Base-by-base conservation (phyloP, 2,888 invertebrate genomes). In the Iselma pallidipennis region DNA sequence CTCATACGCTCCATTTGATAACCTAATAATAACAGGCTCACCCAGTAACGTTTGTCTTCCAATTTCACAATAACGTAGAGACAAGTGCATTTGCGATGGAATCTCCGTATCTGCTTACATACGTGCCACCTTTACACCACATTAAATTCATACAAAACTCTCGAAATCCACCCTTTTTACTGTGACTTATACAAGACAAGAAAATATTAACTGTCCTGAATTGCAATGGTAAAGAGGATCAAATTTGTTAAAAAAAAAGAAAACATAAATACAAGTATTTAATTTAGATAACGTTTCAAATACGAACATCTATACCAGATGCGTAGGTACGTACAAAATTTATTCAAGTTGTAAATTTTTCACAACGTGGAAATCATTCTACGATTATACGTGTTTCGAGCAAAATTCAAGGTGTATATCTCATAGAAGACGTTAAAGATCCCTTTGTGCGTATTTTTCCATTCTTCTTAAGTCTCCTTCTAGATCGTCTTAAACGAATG, bases 1-100 rank as follows among this genome's bases (percentile, higher is more conserved):
- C 63, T 58, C 55, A 57, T 65, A 64, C 59, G 50, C 48, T 49
- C 48, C 57, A 56, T 56, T 54, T 59, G 56, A 53, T 63, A 57
- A 59, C 37, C 51, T 55, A 62, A 62, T 58, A 57, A 57, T 52
- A 48, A 37, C 56, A 49, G 25, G 52, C 37, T 31, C 49, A 21
- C 42, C 49, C 10, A 14, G 28, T 16, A n/a, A n/a, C 42, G 42
- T 37, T 37, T 37, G 42, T 37, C 42, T 37, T 37, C 42, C 42
- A 37, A 14, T 59, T 53, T 14, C 21, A 6, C 42, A 19, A 49
- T 4, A 37, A 37, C 16, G 16, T 37, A 7, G 7, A 7, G 9
- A 16, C 2, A 7, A 37, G 9, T 37, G 6, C 37, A 37, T 5
- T 37, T 37, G 10, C 7, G 16, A 16, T 37, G 19, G 4, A 19